Evolutionary conservation across 2,888 invertebrate species (phyloP).

Genomic region (Hirtodrosophila histrioides): DNA sequence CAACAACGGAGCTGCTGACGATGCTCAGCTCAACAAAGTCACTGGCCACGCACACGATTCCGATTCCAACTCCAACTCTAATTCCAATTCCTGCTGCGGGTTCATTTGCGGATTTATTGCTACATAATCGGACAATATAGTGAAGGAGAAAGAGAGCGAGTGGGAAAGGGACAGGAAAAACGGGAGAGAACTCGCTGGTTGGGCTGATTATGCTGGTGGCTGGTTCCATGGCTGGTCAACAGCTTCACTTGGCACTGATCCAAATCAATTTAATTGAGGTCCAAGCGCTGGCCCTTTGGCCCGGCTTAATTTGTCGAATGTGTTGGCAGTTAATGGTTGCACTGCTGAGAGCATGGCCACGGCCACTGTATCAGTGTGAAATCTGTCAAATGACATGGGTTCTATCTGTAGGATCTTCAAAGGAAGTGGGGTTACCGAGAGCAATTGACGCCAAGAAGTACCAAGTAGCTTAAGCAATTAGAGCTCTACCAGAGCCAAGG

Average conservation of each 20-base stretch:
- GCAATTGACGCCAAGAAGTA: slow-evolving; percentile 31
- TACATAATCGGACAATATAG: slow-evolving; percentile 52
- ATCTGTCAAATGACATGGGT: slow-evolving; percentile 40
- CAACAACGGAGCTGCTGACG: slow-evolving; percentile 21
- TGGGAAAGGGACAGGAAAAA: neutral
- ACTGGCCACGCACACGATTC: slow-evolving; percentile 57
- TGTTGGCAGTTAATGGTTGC: slow-evolving; percentile 45
- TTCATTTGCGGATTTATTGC: slow-evolving; percentile 74
- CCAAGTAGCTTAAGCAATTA: slow-evolving; percentile 8
- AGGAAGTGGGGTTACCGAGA: slow-evolving; percentile 45
- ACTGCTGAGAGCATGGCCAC: slow-evolving; percentile 4
- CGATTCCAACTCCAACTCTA: slow-evolving; percentile 15
- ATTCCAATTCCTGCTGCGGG: slow-evolving; percentile 61
- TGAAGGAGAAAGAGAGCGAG: neutral
- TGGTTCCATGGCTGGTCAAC: slow-evolving; percentile 25
- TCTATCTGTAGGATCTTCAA: slow-evolving; percentile 28
- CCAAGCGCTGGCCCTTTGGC: slow-evolving; percentile 59
- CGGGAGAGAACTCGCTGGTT: slow-evolving; percentile 10
- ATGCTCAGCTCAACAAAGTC: slow-evolving; percentile 57
- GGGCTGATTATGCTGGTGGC: slow-evolving; percentile 51
- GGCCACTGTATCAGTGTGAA: slow-evolving; percentile 46
- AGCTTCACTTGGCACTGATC: slow-evolving; percentile 54
- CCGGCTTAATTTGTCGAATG: slow-evolving; percentile 64
- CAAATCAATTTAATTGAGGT: slow-evolving; percentile 79
- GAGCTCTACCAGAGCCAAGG: neutral